Conservation (phyloP, 2,888 invertebrate genomes). For the Mythimna albipuncta region DNA sequence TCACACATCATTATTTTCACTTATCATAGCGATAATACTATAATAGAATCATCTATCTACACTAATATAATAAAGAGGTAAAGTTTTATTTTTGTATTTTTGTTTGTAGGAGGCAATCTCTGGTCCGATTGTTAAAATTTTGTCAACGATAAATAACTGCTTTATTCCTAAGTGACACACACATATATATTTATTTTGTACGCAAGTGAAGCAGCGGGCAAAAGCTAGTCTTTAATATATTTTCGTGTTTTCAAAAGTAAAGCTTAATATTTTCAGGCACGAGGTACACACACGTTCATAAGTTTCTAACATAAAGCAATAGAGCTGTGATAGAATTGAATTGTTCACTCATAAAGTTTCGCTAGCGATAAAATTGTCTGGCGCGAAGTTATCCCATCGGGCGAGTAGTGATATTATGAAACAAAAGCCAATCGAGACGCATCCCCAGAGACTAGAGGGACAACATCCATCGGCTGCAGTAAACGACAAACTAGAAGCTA, state of each 20-base stretch:
- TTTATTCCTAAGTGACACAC: too few species aligned
- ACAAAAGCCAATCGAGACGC: constrained; percentile 57
- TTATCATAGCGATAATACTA: background rate
- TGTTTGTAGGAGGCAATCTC: too few species aligned
- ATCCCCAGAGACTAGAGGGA: constrained; percentile 56
- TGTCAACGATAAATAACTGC: too few species aligned
- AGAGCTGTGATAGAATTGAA: constrained; percentile 26
- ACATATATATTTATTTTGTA: too few species aligned
- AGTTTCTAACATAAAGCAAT: constrained; percentile 20
- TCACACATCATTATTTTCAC: background rate
- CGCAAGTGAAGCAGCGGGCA: too few species aligned
- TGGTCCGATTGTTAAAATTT: too few species aligned
- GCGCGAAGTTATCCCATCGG: constrained; percentile 37
- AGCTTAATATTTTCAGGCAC: background rate
- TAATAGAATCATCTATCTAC: background rate
- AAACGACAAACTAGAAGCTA: background rate
- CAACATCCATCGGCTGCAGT: constrained; percentile 6
- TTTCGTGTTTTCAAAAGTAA: background rate
- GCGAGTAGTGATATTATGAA: constrained; percentile 54
- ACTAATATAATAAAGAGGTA: background rate
- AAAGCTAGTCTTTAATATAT: background rate
- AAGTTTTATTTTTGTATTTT: too few species aligned
- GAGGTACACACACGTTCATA: background rate
- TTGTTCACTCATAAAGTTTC: constrained; percentile 47
- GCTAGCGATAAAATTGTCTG: constrained; percentile 47